These are phyloP conservation scores for Heloderma charlesbogerti DNA, from an alignment of 2,113 vertebrate species.

Conservation along the genomic window DNA sequence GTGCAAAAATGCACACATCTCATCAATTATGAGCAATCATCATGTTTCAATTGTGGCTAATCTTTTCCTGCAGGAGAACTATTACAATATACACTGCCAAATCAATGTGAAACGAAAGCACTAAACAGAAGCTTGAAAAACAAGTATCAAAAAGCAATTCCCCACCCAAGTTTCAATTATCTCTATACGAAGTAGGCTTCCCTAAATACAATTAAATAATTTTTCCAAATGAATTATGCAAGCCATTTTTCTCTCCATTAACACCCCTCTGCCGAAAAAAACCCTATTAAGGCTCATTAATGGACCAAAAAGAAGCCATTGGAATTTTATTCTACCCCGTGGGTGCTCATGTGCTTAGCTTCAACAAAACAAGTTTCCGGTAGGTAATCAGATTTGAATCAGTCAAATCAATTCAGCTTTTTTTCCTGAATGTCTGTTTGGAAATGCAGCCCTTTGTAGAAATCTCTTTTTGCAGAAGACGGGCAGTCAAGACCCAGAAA, in stretches of 20 bases:
- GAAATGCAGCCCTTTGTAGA: constrained; percentile 64
- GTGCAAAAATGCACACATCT: constrained; percentile 48
- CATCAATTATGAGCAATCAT: constrained; percentile 62
- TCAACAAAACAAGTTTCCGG: constrained; percentile 75
- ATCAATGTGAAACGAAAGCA: constrained; percentile 71
- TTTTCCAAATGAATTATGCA: constrained; percentile 79
- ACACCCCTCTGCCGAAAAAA: constrained; percentile 73
- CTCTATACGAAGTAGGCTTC: constrained; percentile 70
- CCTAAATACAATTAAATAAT: constrained; percentile 82
- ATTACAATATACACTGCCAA: constrained; percentile 51
- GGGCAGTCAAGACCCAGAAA: constrained; percentile 53
- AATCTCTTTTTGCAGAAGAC: constrained; percentile 58
- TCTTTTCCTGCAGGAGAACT: constrained; percentile 63
- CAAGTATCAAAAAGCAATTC: constrained; percentile 74
- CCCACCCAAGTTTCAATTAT: constrained; percentile 74
- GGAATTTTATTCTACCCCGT: constrained; percentile 74
- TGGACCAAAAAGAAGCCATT: constrained; percentile 78
- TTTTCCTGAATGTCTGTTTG: constrained; percentile 69
- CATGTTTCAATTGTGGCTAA: constrained; percentile 62
- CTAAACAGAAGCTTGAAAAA: constrained; percentile 80
- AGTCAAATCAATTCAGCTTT: constrained; percentile 74
- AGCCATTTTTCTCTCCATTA: constrained; percentile 79
- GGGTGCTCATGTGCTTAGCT: constrained; percentile 74
- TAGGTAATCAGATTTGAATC: constrained; percentile 83
- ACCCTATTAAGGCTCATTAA: constrained; percentile 80